Evolutionary conservation across 1,140 invertebrate species (phyloP).

Genomic region (Nylanderia fulva): DNA sequence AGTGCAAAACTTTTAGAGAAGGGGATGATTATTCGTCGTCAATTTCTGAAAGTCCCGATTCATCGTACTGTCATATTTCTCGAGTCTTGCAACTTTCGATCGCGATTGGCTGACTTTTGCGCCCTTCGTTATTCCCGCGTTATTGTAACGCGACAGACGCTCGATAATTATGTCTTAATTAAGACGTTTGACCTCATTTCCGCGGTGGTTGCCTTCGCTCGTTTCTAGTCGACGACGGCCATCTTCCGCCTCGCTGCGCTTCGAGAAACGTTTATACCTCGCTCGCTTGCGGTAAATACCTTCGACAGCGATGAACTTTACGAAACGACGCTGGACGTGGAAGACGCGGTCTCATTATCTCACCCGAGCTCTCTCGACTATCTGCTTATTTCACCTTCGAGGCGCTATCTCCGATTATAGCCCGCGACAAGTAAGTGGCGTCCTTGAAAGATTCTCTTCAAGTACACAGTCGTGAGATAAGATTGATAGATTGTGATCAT

Average conservation of each 20-base stretch:
- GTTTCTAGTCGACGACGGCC: slow-evolving; percentile 55
- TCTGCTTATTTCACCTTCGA: slow-evolving; percentile 33
- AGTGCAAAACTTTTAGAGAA: too few species aligned
- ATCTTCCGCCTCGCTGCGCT: slow-evolving; percentile 67
- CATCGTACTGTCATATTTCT: slow-evolving; percentile 33
- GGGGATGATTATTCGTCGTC: too few species aligned
- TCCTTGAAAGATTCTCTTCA: not conserved
- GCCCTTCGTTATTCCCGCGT: slow-evolving; percentile 52
- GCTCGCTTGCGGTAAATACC: slow-evolving; percentile 70
- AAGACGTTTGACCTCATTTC: slow-evolving; percentile 78
- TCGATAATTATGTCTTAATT: slow-evolving; percentile 81
- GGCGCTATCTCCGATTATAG: slow-evolving; percentile 8
- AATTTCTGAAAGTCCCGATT: slow-evolving; percentile 11
- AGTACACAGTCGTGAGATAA: not conserved
- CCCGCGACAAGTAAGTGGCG: slow-evolving; percentile 10
- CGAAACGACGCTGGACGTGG: slow-evolving; percentile 62
- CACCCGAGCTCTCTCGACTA: slow-evolving; percentile 11
- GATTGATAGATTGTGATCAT: not conserved
- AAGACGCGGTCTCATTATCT: slow-evolving; percentile 67
- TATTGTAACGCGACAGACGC: slow-evolving; percentile 68
- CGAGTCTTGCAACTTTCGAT: slow-evolving; percentile 12
- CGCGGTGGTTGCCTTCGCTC: slow-evolving; percentile 50
- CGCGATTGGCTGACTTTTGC: not conserved
- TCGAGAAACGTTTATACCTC: slow-evolving; percentile 69
- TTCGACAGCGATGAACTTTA: slow-evolving; percentile 67